phyloP scores from a whole-genome alignment of 2,113 vertebrate species.

The Prionailurus bengalensis region DNA sequence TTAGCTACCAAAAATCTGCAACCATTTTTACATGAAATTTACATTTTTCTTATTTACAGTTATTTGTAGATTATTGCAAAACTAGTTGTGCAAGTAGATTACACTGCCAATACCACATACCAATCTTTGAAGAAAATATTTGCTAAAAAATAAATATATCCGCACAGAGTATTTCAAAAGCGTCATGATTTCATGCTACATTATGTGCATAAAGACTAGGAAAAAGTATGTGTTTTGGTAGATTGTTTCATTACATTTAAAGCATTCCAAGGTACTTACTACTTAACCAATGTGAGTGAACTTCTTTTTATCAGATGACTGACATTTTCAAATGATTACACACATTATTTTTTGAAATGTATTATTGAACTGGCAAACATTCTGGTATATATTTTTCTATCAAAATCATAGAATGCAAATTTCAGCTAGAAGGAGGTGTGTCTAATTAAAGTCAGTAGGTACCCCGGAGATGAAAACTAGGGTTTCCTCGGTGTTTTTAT shows the following conservation, averaged over 20 bases:
- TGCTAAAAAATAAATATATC: slow-evolving; percentile 85
- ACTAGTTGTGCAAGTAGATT: slow-evolving; percentile 83
- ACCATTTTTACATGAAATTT: slow-evolving; percentile 83
- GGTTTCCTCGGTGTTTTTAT: neutral
- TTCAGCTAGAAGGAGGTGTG: slow-evolving; percentile 42
- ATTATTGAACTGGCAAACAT: slow-evolving; percentile 51
- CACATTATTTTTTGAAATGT: slow-evolving; percentile 64
- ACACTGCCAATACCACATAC: slow-evolving; percentile 77
- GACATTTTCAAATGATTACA: slow-evolving; percentile 65
- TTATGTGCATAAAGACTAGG: slow-evolving; percentile 78
- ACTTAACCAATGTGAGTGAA: slow-evolving; percentile 19
- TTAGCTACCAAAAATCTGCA: slow-evolving; percentile 80
- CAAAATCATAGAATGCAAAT: slow-evolving; percentile 53
- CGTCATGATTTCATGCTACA: slow-evolving; percentile 82
- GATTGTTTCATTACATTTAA: slow-evolving; percentile 69
- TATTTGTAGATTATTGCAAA: slow-evolving; percentile 84
- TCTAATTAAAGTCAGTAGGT: slow-evolving; percentile 31
- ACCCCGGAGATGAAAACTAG: neutral
- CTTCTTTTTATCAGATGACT: slow-evolving; percentile 58
- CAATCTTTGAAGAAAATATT: slow-evolving; percentile 82
- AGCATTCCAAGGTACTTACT: slow-evolving; percentile 70
- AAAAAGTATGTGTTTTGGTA: slow-evolving; percentile 76
- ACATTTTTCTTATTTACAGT: slow-evolving; percentile 83
- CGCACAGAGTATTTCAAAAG: slow-evolving; percentile 82
- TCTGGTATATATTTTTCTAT: slow-evolving; percentile 58